Conservation (phyloP, 2,797 vertebrate species). For the Mus minutoides region DNA sequence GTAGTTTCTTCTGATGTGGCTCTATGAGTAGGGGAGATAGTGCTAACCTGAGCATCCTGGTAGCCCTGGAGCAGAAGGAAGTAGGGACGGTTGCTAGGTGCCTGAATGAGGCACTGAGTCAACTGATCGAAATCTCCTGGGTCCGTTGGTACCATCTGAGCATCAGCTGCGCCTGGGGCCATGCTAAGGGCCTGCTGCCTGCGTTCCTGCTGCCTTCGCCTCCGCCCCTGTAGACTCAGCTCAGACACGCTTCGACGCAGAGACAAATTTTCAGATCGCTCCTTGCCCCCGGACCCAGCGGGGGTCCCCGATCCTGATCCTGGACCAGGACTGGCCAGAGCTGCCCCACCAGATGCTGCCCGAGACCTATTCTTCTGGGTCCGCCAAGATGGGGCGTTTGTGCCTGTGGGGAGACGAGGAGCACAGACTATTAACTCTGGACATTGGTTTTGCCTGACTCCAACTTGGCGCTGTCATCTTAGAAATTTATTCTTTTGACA, state of each 20-base stretch:
- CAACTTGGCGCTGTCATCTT: neutral
- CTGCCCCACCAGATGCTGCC: constrained; percentile 91
- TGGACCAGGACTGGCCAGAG: constrained; percentile 90
- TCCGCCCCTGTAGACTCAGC: constrained; percentile 93
- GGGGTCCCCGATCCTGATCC: constrained; percentile 91
- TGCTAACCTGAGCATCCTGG: constrained; percentile 93
- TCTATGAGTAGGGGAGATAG: neutral
- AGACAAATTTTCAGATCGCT: constrained; percentile 91
- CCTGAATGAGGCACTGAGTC: constrained; percentile 95
- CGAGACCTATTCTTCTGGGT: constrained; percentile 88
- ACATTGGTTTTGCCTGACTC: neutral
- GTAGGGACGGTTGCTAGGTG: constrained; percentile 94
- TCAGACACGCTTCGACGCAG: constrained; percentile 95
- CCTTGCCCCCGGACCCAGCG: constrained; percentile 87
- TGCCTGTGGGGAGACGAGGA: constrained; percentile 34
- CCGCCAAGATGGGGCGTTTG: constrained; percentile 74
- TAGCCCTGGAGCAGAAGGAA: constrained; percentile 95
- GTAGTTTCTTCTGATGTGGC: neutral
- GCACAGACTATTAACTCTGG: neutral
- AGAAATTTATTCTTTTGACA: constrained; percentile 41
- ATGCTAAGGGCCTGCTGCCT: constrained; percentile 92
- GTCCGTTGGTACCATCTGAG: constrained; percentile 78
- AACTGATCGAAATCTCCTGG: constrained; percentile 93
- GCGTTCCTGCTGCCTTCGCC: constrained; percentile 91
- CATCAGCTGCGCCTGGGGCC: constrained; percentile 86